Evolutionary conservation across 2,797 vertebrate species (phyloP).

Genomic region (Peromyscus aztecus): DNA sequence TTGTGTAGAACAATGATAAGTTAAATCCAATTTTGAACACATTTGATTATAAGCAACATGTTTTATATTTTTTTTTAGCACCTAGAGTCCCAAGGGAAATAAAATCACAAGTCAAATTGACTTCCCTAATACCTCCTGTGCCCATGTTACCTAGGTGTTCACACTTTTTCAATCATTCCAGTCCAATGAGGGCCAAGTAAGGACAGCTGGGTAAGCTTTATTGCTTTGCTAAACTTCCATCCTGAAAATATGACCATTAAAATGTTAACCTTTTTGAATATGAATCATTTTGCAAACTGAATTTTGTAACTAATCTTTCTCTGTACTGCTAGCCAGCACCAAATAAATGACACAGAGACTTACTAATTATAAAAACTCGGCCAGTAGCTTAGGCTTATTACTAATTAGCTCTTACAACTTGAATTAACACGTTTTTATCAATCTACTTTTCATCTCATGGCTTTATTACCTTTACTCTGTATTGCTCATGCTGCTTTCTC

Average conservation of each 20-base stretch:
- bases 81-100: constrained; percentile 30
- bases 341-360: background rate
- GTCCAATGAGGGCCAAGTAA: background rate
- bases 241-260: background rate
- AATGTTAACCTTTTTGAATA: background rate
- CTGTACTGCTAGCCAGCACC: background rate
- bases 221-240: background rate
- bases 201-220: background rate
- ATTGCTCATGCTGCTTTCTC: background rate
- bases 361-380: background rate
- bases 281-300: constrained; percentile 15
- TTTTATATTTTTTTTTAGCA: constrained; percentile 49
- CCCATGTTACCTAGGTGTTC: background rate
- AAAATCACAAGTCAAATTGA: constrained; percentile 25
- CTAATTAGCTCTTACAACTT: background rate
- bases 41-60: background rate
- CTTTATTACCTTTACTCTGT: background rate
- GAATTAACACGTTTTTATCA: background rate
- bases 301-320: background rate
- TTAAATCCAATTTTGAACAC: background rate
- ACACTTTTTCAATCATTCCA: background rate
- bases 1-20: background rate
- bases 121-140: background rate
- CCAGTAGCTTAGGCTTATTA: background rate
- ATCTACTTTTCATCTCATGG: background rate